Evolutionary conservation across 2,113 vertebrate species (phyloP), one percentile per base, ranked within the genome.

Genomic region (Poeciliopsis turrubarensis): DNA sequence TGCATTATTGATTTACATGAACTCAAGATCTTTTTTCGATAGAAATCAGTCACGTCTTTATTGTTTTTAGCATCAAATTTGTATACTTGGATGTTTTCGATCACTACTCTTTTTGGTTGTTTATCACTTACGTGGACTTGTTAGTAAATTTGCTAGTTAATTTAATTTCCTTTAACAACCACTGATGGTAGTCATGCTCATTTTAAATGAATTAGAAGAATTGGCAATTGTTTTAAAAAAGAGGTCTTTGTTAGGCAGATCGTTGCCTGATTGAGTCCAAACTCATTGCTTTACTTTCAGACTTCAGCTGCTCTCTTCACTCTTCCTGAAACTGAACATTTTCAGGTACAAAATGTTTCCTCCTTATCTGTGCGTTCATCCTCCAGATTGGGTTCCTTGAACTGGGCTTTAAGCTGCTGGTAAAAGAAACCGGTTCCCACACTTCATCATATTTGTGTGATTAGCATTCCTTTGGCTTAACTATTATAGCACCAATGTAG

Each of bases 391-490:
- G 70, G 74, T 83, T 62, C 68, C 65, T 71, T 26, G 63, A 73
- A 70, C 68, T 32, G 22, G 54, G 65, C 63, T 83, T 73, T 4
- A 79, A 51, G 77, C 81, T 68, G 72, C 79, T 65, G 60, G 70
- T 54, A 9, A 25, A 30, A 34, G 0, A 22, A 81, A 31, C 75
- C 74, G 32, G 78, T 89, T 67, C 84, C 91, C 61, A 88, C 79
- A 88, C 75, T 87, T 73, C 77, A 89, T 65, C 73, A 9, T 87
- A 70, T 76, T 79, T 83, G 75, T 86, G 65, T 29, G 76, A 88
- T 83, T n/a, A 88, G 84, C 78, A 80, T 72, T 65, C 70, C 81
- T 77, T 67, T 29, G 68, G 75, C 75, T 72, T 78, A 80, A 70
- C 77, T 71, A 77, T 51, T 17, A 51, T 17, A 54, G 51, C 79